phyloP scores from a whole-genome alignment of 2,888 invertebrate genomes.

The Augochlorella aurata region DNA sequence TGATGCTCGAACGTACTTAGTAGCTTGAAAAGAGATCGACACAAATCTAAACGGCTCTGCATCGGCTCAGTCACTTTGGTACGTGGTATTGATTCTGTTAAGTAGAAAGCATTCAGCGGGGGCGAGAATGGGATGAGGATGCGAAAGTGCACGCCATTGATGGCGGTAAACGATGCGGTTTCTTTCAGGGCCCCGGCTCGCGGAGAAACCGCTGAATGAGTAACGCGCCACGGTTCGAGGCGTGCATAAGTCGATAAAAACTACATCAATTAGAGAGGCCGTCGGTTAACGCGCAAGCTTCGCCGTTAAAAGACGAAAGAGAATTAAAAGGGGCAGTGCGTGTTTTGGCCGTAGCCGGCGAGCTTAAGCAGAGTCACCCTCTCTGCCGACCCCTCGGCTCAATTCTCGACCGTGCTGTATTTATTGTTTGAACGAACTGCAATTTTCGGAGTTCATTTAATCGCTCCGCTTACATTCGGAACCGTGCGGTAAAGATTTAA shows the following conservation, averaged over 20 bases:
- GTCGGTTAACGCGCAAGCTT: conserved; percentile 68
- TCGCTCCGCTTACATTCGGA: conserved; percentile 19
- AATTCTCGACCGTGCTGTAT: conserved; percentile 10
- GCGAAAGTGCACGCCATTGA: conserved; percentile 66
- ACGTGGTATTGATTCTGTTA: conserved; percentile 73
- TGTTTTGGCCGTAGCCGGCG: conserved; percentile 63
- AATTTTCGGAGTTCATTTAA: conserved; percentile 31
- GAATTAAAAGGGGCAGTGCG: conserved; percentile 69
- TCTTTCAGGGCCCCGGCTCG: conserved; percentile 74
- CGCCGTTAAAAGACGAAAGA: conserved; percentile 68
- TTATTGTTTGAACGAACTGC: conserved; percentile 31
- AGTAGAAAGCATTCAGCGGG: conserved; percentile 68
- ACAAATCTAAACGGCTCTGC: conserved; percentile 50
- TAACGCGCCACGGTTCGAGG: conserved; percentile 74
- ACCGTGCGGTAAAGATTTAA: not conserved
- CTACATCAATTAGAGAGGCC: conserved; percentile 77
- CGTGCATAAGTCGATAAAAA: conserved; percentile 77
- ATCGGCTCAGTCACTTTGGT: conserved; percentile 68
- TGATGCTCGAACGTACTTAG: conserved; percentile 49
- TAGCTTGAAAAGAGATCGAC: conserved; percentile 52
- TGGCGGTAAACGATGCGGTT: conserved; percentile 80
- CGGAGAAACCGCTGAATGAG: conserved; percentile 76
- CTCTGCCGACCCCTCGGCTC: conserved; percentile 50
- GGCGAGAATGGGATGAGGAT: conserved; percentile 61
- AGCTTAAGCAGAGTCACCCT: conserved; percentile 71